Evolutionary conservation across 2,888 invertebrate genomes (phyloP), one percentile per base, ranked within the genome.

Genomic region (Leptinotarsa rubiginosa): DNA sequence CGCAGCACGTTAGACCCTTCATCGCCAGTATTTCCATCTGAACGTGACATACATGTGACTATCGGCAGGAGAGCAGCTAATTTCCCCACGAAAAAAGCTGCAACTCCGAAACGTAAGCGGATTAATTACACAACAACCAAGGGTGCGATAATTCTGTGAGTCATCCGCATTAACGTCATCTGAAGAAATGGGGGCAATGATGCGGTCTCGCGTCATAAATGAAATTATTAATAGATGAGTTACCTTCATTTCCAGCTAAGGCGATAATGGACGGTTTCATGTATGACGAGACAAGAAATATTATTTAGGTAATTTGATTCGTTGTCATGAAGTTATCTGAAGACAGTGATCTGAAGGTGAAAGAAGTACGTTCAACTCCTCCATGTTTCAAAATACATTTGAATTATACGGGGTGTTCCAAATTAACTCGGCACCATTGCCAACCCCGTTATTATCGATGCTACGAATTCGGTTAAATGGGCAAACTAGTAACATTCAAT

Each of bases 61-160:
- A 62, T 62, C n/a, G 62, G 31, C 31, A 62, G 62, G 31, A 62
- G 62, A 62, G 62, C 16, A 25, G 62, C 31, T 62, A 62, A 62
- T 62, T 62, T 62, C 62, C 62, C 62, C 62, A 62, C n/a, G 78
- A 77, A 81, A 82, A 84, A 81, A 83, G 79, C 79, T 79, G 79
- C 78, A 76, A 80, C 78, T 78, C 75, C 75, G 73, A 71, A 81
- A 81, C 81, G 81, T 83, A 85, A 85, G 84, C 81, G 84, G 85
- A 85, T 85, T 85, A 85, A 84, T 84, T 83, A 83, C 83, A 80
- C 78, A 80, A 81, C 78, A 80, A 78, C 81, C 83, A 83, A 81
- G 85, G 84, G 85, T 83, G 84, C 83, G 83, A 85, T 85, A 85
- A 85, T 84, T 78, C 82, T 79, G 81, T 85, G 85, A 85, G 82